Evolutionary conservation across 1,140 invertebrate genomes (phyloP).

Genomic region (Chelonus insularis): DNA sequence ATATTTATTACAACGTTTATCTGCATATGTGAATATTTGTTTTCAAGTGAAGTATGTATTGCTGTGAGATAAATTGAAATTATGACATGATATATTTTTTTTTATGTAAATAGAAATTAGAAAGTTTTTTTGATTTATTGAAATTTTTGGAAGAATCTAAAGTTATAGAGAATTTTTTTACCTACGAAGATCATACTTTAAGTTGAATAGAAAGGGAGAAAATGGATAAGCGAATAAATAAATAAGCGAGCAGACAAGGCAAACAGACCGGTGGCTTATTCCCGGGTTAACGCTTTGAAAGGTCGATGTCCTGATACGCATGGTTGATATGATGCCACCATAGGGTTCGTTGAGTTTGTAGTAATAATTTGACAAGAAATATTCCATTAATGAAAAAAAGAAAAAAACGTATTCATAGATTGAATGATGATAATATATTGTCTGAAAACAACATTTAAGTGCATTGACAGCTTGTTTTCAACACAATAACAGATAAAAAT

Average conservation of each 20-base stretch:
- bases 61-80: too few species aligned
- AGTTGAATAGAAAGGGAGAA: conserved; percentile 32
- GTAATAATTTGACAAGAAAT: conserved; percentile 3
- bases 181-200: background rate
- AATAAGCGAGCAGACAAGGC: conserved; percentile 39
- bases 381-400: background rate
- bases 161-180: too few species aligned
- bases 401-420: background rate
- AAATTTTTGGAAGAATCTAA: too few species aligned
- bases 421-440: background rate
- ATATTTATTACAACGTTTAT: background rate
- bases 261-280: conserved; percentile 34
- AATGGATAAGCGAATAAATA: conserved; percentile 50
- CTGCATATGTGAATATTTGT: background rate
- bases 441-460: too few species aligned
- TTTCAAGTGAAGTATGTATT: too few species aligned
- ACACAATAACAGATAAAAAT: too few species aligned
- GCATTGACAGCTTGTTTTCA: too few species aligned
- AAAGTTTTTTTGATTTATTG: too few species aligned
- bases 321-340: conserved; percentile 50
- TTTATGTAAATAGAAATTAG: too few species aligned
- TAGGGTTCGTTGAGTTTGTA: conserved; percentile 39
- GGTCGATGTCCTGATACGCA: conserved; percentile 56
- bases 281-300: conserved; percentile 48
- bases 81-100: too few species aligned